Base-by-base conservation (phyloP, 2,113 vertebrate genomes). In the Ciconia maguari region DNA sequence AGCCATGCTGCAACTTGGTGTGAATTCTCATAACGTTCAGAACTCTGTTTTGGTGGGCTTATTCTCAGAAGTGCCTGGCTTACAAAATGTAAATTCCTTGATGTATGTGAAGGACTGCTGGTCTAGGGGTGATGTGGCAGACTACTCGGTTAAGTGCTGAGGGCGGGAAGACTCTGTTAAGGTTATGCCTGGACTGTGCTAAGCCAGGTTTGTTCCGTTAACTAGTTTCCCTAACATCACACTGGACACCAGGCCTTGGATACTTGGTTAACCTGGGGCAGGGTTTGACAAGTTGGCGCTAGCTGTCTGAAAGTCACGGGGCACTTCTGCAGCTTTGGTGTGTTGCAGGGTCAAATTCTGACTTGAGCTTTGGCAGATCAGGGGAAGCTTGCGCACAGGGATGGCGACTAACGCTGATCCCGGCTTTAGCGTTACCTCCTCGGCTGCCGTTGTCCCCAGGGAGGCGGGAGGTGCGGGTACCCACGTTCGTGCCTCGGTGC, bases 221-320 rank as follows among this genome's bases (percentile, higher is more conserved):
- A 5, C 12, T 26, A 1, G 24, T 30, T 60, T 27, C 25, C 30
- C 30, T 11, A 1, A 5, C 36, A 6, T 13, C 15, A 11, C 7
- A 3, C 2, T 4, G 42, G 19, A 11, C 1, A 4, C 41, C 24
- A 6, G 52, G 52, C 11, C 41, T 21, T 8, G 10, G 30, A 20
- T 9, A 2, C 42, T 36, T 2, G 3, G 21, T 27, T 27, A 9
- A 6, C 51, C 12, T 4, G 32, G 66, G 66, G 13, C 11, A 9
- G 1, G 7, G 26, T 19, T 14, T 16, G 54, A 22, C 38, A 3
- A 9, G 5, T 5, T 6, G 4, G 7, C 1, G 16, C 17, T 13
- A 4, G 46, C 46, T 3, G 9, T 9, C 25, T 9, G 38, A 6
- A 4, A 5, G 55, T 2, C 41, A 5, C 5, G 2, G 83, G 44